Base-by-base conservation (phyloP, 1,140 invertebrate species). In the Notospermus geniculatus region DNA sequence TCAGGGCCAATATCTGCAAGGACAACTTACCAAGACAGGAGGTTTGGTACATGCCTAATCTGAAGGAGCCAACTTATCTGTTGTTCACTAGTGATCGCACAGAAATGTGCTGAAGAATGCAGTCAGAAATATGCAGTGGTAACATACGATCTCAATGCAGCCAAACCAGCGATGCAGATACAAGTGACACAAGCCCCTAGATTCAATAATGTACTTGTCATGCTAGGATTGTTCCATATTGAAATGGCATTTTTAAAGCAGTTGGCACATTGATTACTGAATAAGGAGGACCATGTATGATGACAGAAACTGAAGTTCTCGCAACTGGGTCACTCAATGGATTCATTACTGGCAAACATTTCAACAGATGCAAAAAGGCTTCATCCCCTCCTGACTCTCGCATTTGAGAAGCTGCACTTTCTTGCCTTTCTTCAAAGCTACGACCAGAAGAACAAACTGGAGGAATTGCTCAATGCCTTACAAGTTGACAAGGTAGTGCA, bases 231-330 rank as follows among this genome's bases (percentile, higher is more conserved):
- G 2, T 84, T 84, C 64, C 83, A 84, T 65, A 75, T 83, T 9
- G 74, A 77, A 73, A 72, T 84, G 74, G 69, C 82, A 17, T 84
- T 71, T 65, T 84, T 84, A 62, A 82, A 80, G 71, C 77, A 1
- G 28, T 84, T 23, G 83, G 82, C 19, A 81, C 82, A 72, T 65
- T 81, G 43, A 82, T 84, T 29, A 59, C 65, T 52, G 71, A 78
- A 46, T 80, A 77, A 71, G 83, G 80, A 17, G 67, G 83, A 66
- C 64, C 76, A 1, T 67, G 77, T 53, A 65, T 84, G 0, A 71
- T 83, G 70, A 72, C 79, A 28, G 68, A 84, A 25, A 72, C 69
- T 52, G 68, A 73, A 52, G 65, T 84, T 7, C 23, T 84, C 17
- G 81, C 81, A 41, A 69, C 19, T 60, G 82, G 82, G 15, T 83